Base-by-base conservation (phyloP, 2,888 invertebrate species). In the Cheilosia scutellata region DNA sequence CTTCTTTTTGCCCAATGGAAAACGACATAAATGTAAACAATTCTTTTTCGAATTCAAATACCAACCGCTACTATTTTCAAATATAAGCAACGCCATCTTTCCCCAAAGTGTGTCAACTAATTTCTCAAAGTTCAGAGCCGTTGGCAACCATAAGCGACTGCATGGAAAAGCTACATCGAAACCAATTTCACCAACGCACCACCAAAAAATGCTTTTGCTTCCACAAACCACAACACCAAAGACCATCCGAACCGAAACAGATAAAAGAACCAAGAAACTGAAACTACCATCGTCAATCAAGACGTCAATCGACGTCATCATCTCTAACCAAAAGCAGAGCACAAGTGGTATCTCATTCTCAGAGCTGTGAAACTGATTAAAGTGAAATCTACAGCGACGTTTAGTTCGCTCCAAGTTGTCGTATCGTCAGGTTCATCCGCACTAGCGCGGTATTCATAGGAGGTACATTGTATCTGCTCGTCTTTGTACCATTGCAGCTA, bases 331-430 rank as follows among this genome's bases (percentile, higher is more conserved):
- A 7, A 3, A 16, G 47, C 16, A 16, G 20, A 47, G 47, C 16
- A 53, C 20, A 25, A 40, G 16, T 57, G 42, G 42, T 65, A 42
- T 65, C 71, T 79, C 70, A 33, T 33, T 27, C n/a, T 31, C 6
- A 16, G 13, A n/a, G 57, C 37, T 37, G 37, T 29, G 25, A 37
- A 58, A 25, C 11, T 37, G 20, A 20, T 37, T 25, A 9, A 40
- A 77, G 55, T 63, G 40, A 68, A 62, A 62, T 75, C 58, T 44
- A 71, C 60, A 42, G 6, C n/a, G 42, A 63, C 40, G 31, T 33
- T 86, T 65, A 86, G 86, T 86, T 82, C 37, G 66, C 37, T 68
- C n/a, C 76, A 62, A 76, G 62, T 63, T 31, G 66, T 68, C 72
- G 51, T 44, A 13, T 42, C 16, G 82, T 68, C 13, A 53, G 40